These are phyloP conservation scores for Pogonocichla stellata DNA, from an alignment of 2,113 vertebrate genomes.

Conservation along the genomic window DNA sequence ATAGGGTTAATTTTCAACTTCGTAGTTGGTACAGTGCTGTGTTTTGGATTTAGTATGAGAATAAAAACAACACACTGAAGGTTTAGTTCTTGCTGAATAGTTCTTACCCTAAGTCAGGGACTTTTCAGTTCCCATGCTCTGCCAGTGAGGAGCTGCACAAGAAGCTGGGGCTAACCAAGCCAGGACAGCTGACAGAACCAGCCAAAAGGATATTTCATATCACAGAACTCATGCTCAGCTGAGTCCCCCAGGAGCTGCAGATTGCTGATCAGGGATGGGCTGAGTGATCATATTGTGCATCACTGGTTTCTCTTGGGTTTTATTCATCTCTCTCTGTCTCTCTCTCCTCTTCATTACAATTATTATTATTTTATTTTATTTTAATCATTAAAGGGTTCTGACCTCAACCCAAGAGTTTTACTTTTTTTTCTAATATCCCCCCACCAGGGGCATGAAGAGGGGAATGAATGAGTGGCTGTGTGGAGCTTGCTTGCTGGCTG, in stretches of 20 bases:
- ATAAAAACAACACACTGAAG: not conserved
- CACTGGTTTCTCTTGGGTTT: not conserved
- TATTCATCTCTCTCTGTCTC: not conserved
- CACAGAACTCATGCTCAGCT: not conserved
- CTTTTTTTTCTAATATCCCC: not conserved
- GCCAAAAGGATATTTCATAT: not conserved
- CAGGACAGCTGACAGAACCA: not conserved
- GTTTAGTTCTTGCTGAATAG: not conserved
- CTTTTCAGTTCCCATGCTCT: not conserved
- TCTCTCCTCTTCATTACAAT: too few relatives aligned
- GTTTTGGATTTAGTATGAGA: not conserved
- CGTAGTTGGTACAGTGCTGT: not conserved
- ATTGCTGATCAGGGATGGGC: too few relatives aligned
- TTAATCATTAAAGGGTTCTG: not conserved
- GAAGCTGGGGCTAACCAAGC: too few relatives aligned
- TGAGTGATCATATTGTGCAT: not conserved
- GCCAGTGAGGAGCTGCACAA: not conserved
- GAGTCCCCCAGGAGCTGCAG: not conserved
- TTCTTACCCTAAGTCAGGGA: not conserved
- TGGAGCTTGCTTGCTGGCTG: not conserved
- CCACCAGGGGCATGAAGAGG: accelerated
- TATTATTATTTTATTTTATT: not conserved
- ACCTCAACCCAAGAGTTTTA: not conserved
- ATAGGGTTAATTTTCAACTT: not conserved
- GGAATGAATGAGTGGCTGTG: not conserved